phyloP scores from a whole-genome alignment of 2,888 invertebrate genomes.

The Sinodicranocentrus sp. region DNA sequence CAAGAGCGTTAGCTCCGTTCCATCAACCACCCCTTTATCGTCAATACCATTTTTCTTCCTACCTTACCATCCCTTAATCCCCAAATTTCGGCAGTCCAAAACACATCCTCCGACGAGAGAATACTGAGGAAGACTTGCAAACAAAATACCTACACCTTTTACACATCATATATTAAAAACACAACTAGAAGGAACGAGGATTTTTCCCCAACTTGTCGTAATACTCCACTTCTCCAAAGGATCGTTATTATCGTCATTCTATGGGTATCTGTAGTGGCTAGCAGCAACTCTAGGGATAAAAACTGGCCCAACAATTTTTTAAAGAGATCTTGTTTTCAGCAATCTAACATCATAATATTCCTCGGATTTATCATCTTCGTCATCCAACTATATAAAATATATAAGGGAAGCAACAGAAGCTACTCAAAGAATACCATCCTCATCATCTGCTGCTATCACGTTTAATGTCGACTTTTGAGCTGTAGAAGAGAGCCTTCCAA shows the following conservation, averaged over 20 bases:
- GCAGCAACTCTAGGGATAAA: conserved; percentile 21
- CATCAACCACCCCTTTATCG: conserved; percentile 5
- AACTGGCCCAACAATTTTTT: conserved; percentile 51
- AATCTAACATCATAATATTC: conserved; percentile 34
- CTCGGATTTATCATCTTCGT: conserved; percentile 29
- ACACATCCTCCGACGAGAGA: background rate
- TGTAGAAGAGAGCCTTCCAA: background rate
- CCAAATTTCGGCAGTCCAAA: too few relatives aligned
- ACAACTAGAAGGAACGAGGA: background rate
- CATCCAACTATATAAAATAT: background rate
- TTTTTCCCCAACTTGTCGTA: conserved; percentile 2
- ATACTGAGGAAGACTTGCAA: background rate
- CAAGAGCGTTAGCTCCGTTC: conserved; percentile 20
- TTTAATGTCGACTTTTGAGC: background rate
- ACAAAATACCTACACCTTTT: conserved; percentile 8
- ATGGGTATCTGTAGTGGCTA: conserved; percentile 26
- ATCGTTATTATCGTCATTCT: conserved; percentile 34
- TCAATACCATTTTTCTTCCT: background rate
- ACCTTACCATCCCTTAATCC: conserved; percentile 15
- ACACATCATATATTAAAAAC: background rate
- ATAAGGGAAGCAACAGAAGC: conserved; percentile 28
- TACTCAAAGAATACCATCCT: conserved; percentile 7
- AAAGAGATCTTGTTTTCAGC: conserved; percentile 53
- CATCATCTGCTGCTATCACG: conserved; percentile 19
- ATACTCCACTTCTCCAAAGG: conserved; percentile 46